Conservation (phyloP, 2,888 invertebrate species). For the Axea sp. region DNA sequence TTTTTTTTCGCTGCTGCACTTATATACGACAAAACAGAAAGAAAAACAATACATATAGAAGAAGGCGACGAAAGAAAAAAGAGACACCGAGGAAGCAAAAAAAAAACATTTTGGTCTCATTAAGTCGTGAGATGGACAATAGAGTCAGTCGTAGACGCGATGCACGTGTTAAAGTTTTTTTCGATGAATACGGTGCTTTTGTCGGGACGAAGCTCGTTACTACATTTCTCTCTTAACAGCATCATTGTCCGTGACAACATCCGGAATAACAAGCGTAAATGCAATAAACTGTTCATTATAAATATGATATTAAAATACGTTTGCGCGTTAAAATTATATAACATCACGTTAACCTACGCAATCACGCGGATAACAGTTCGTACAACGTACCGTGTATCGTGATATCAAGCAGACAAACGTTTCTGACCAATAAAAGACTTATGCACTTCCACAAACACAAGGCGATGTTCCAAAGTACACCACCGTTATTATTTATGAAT, state of each 20-base stretch:
- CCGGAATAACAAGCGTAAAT: constrained; percentile 12
- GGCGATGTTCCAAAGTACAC: no score
- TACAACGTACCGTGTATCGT: no score
- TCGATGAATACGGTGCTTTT: constrained; percentile 1
- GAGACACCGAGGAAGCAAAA: no score
- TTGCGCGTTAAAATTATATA: constrained; percentile 6
- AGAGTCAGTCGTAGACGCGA: constrained; percentile 7
- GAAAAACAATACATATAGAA: no score
- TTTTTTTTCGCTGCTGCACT: no score
- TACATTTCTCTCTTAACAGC: constrained; percentile 6
- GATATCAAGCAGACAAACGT: no score
- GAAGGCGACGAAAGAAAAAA: constrained; percentile 5
- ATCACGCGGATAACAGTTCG: no score
- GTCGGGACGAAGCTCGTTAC: constrained; percentile 9
- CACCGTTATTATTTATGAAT: no score
- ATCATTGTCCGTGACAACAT: constrained; percentile 15
- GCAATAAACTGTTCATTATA: constrained; percentile 42
- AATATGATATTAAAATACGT: constrained; percentile 44
- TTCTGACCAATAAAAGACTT: no score
- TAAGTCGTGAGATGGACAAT: constrained; percentile 15
- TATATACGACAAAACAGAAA: no score
- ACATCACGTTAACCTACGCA: constrained; percentile 8
- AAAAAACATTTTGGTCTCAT: constrained; percentile 38
- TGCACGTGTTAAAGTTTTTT: constrained; percentile 7
- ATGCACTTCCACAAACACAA: no score